These are phyloP conservation scores for Syndactyla subalaris DNA, from an alignment of 2,797 vertebrate genomes.

Conservation along the genomic window DNA sequence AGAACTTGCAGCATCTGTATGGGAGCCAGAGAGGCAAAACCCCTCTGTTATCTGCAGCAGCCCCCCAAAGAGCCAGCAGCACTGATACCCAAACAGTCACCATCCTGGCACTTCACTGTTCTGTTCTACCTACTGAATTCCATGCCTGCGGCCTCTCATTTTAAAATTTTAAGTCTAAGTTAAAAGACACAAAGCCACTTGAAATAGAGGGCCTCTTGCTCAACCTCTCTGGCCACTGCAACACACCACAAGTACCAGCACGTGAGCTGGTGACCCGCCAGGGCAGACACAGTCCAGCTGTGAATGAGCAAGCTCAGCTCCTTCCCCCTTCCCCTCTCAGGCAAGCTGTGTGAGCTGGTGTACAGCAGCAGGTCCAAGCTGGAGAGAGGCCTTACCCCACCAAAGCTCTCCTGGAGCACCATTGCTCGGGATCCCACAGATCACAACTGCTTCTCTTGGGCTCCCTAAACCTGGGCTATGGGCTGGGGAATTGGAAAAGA, in stretches of 20 bases:
- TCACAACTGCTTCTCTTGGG: not conserved
- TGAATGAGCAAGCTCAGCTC: not conserved
- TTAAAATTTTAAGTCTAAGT: not conserved
- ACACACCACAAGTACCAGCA: not conserved
- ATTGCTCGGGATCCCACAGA: not conserved
- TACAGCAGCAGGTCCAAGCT: not conserved
- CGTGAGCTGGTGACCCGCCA: not conserved
- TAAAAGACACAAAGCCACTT: not conserved
- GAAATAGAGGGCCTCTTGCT: not conserved
- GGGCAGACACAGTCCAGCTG: not conserved
- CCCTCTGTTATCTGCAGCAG: not conserved
- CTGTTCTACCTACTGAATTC: not conserved
- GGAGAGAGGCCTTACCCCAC: not conserved
- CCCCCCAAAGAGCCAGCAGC: not conserved
- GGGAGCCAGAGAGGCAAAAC: not conserved
- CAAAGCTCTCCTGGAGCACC: not conserved
- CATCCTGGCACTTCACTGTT: not conserved
- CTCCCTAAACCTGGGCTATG: not conserved
- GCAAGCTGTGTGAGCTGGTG: not conserved
- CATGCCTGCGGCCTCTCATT: not conserved
- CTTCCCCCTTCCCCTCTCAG: not conserved
- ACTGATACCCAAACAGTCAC: not conserved
- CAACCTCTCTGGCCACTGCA: not conserved
- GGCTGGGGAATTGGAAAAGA: not conserved
- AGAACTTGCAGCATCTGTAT: fast-evolving